A percentile compares a stretch with the other conserved stretches of the same genome.
Evolutionary conservation across 2,797 vertebrate species (phyloP).

Genomic region (Heteromormyrus szaboi): DNA sequence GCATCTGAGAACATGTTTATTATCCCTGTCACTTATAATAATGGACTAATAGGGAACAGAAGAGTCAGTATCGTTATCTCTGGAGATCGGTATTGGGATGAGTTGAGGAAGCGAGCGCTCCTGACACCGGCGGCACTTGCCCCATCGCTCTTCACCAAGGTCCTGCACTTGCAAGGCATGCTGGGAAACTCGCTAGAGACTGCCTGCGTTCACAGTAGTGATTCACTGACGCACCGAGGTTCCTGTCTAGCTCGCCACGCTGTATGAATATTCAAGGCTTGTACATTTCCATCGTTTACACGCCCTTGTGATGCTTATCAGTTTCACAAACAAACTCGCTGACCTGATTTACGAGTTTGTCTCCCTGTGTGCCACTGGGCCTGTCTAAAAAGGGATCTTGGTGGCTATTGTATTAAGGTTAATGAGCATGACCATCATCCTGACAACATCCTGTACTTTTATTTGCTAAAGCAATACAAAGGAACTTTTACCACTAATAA

Average conservation of each 20-base stretch:
- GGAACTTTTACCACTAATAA: neutral
- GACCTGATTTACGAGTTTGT: neutral
- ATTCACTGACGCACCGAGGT: neutral
- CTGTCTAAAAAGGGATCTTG: neutral
- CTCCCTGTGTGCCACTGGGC: neutral
- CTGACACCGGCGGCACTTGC: neutral
- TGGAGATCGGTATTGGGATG: neutral
- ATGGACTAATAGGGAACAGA: neutral
- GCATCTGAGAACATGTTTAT: neutral
- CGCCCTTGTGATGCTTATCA: neutral
- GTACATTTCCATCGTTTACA: neutral
- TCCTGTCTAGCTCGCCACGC: neutral
- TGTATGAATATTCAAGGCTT: neutral
- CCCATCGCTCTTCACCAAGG: neutral
- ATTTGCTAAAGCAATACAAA: neutral
- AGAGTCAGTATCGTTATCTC: neutral
- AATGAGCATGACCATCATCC: neutral
- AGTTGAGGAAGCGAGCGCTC: neutral
- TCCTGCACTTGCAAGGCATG: neutral
- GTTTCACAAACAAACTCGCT: neutral
- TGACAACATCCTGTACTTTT: neutral
- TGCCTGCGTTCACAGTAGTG: neutral
- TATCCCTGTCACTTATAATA: neutral
- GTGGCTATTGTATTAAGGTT: neutral
- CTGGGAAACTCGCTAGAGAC: neutral